These are phyloP conservation scores for Busseola fusca DNA, from an alignment of 2,888 invertebrate genomes.

Conservation along the genomic window DNA sequence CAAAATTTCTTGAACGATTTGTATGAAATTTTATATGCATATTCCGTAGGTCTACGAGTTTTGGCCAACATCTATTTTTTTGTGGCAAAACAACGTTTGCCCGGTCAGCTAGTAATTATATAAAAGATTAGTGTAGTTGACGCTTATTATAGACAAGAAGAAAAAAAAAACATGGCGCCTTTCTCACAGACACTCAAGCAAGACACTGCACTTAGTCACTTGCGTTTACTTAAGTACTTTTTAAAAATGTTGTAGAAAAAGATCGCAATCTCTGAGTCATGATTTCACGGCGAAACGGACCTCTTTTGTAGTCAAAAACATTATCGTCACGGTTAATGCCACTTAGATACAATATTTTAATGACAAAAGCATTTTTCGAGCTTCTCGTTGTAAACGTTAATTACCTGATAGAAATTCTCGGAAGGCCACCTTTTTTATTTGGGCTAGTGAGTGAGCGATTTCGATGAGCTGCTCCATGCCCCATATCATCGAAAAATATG, in stretches of 20 bases:
- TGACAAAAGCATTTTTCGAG: slow-evolving; percentile 65
- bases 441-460: slow-evolving; percentile 56
- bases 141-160: too few species aligned
- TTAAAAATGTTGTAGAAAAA: slow-evolving; percentile 7
- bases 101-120: too few species aligned
- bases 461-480: neutral
- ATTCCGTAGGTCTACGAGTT: too few species aligned
- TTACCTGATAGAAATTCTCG: slow-evolving; percentile 67
- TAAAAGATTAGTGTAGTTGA: too few species aligned
- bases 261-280: slow-evolving; percentile 9
- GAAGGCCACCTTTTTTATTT: slow-evolving; percentile 57
- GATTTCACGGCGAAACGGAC: slow-evolving; percentile 14
- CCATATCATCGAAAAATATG: too few species aligned
- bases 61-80: too few species aligned
- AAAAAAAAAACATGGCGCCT: neutral
- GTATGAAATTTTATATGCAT: too few species aligned
- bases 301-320: slow-evolving; percentile 28
- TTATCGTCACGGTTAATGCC: slow-evolving; percentile 10
- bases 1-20: too few species aligned
- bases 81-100: too few species aligned
- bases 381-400: slow-evolving; percentile 67
- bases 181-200: neutral
- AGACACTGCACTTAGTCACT: neutral
- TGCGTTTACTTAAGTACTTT: too few species aligned
- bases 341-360: slow-evolving; percentile 50